Base-by-base conservation (phyloP, 2,888 invertebrate genomes). In the Drosophila subsilvestris region DNA sequence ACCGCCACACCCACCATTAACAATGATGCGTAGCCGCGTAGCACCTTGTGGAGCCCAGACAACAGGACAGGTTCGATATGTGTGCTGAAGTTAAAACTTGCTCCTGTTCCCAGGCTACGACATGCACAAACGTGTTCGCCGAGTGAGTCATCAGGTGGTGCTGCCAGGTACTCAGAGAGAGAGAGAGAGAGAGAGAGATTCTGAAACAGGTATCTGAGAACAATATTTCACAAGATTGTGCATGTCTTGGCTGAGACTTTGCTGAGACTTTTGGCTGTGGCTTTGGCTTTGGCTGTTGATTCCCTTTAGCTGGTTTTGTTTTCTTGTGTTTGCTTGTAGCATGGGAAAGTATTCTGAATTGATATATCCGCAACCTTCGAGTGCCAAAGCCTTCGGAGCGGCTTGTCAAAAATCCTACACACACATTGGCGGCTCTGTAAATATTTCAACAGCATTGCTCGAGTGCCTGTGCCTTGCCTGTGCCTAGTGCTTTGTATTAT, bases 181-280 rank as follows among this genome's bases (percentile, higher is more conserved):
- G 67, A 63, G 20, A 20, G 20, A 20, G 20, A 20, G 20, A n/a
- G n/a, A 25, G 25, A 6, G 66, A 62, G 61, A 60, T 48, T 53
- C 53, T 53, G 62, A 56, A 32, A 48, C 86, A 79, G 74, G 56
- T 20, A 60, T 57, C 59, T 43, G 76, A 76, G 37, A 37, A 37
- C n/a, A 37, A n/a, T 37, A 82, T 86, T 86, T 82, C 82, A 82
- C 82, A 78, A 82, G 71, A 69, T 68, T 73, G 78, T 65, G 78
- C 84, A 62, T 72, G 63, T 71, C 63, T 82, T 56, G 56, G 51
- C 10, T 14, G 22, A 22, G 22, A 22, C 22, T 22, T 22, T 22
- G 22, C 10, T 14, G 22, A 22, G 22, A 22, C 22, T 22, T 22
- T 82, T 56, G 56, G n/a, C n/a, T n/a, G n/a, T n/a, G n/a, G n/a